Evolutionary conservation across 2,797 vertebrate species (phyloP).

Genomic region (Passerculus sandwichensis): DNA sequence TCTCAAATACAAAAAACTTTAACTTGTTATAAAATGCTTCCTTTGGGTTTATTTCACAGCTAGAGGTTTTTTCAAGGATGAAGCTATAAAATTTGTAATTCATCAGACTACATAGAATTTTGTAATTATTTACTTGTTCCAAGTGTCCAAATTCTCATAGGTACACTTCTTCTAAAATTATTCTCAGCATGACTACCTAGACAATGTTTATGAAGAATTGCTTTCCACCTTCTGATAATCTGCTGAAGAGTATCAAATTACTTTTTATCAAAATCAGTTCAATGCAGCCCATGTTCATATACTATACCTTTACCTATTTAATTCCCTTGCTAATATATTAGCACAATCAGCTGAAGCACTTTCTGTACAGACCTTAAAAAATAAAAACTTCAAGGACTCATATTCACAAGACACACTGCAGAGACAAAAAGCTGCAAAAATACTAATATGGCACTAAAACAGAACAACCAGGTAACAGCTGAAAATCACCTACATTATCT

Average conservation of each 20-base stretch:
- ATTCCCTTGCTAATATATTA: background rate
- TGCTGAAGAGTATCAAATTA: background rate
- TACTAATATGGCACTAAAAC: background rate
- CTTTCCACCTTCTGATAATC: background rate
- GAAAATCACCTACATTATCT: background rate
- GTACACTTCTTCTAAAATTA: background rate
- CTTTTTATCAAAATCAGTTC: background rate
- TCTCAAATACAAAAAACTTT: background rate
- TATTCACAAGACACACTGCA: background rate
- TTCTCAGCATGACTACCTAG: background rate
- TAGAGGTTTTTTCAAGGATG: background rate
- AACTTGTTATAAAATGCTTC: background rate
- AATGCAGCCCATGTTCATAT: background rate
- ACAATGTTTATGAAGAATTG: background rate
- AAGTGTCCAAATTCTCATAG: background rate
- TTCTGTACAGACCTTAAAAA: background rate
- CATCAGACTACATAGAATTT: background rate
- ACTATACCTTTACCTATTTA: background rate
- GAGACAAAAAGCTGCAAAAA: background rate
- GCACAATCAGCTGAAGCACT: background rate
- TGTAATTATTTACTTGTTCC: background rate
- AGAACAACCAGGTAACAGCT: background rate
- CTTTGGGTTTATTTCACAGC: background rate
- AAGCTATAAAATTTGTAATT: background rate
- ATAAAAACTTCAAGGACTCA: background rate